Conservation (phyloP, 2,888 invertebrate species). For the Coecobrya sp. region DNA sequence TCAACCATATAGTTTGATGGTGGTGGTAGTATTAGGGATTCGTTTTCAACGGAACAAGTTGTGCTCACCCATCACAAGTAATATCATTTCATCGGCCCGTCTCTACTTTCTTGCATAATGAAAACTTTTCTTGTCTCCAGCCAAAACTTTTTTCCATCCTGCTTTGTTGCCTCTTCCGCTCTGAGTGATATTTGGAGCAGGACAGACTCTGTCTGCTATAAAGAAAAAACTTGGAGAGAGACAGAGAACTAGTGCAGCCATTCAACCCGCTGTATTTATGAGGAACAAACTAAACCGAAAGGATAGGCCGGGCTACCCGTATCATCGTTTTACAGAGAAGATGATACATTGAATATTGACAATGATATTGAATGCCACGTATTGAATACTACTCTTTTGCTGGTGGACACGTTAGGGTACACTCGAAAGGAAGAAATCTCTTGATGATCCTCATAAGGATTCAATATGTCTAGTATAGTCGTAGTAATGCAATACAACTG, state of each 20-base stretch:
- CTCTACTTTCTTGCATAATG: conserved; percentile 54
- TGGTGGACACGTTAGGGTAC: neutral
- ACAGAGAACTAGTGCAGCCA: neutral
- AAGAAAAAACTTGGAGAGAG: neutral
- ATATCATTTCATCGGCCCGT: conserved; percentile 7
- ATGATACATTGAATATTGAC: neutral
- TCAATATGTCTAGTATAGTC: conserved; percentile 3
- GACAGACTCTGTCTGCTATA: neutral
- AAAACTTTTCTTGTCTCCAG: conserved; percentile 55
- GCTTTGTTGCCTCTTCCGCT: neutral
- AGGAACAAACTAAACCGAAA: neutral
- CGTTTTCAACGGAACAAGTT: neutral
- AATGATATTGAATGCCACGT: neutral
- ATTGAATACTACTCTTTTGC: neutral
- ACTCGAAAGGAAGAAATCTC: neutral
- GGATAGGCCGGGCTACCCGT: neutral
- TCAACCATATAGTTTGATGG: neutral
- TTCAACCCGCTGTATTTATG: neutral
- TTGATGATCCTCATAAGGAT: conserved; percentile 12
- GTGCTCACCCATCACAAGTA: conserved; percentile 37
- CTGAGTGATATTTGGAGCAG: conserved; percentile 8
- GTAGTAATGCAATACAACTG: neutral
- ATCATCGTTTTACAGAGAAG: neutral
- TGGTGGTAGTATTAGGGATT: neutral
- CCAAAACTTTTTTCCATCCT: neutral